These are phyloP conservation scores for Casuarius casuarius DNA, from an alignment of 2,113 vertebrate species.

Conservation along the genomic window DNA sequence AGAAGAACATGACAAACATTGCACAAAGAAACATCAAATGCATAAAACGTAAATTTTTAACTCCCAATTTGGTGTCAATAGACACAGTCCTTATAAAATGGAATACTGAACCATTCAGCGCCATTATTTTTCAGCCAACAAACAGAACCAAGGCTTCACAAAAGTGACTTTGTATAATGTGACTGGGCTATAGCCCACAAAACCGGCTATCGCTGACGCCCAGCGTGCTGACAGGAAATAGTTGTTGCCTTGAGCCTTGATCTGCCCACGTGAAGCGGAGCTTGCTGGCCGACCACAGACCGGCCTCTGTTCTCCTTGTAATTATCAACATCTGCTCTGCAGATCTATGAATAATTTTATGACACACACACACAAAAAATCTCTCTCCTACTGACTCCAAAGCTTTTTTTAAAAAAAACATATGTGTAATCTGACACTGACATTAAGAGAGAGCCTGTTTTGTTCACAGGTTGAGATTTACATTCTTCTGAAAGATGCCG, in stretches of 20 bases:
- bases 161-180: conserved; percentile 64
- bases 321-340: conserved; percentile 73
- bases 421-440: background rate
- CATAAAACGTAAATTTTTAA: background rate
- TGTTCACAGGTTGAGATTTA: background rate
- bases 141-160: conserved; percentile 38
- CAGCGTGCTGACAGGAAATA: conserved; percentile 71
- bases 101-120: background rate
- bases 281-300: conserved; percentile 67
- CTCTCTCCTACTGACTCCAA: conserved; percentile 26
- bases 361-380: background rate
- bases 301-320: conserved; percentile 65
- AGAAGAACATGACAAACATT: background rate
- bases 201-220: conserved; percentile 26
- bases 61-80: background rate
- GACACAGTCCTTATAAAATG: background rate
- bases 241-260: conserved; percentile 68
- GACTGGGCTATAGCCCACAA: conserved; percentile 42
- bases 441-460: background rate
- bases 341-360: conserved; percentile 70
- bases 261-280: conserved; percentile 71
- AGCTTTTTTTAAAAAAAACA: background rate
- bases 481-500: background rate
- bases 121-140: background rate
- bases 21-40: background rate